Evolutionary conservation across 2,113 vertebrate species (phyloP).

Genomic region (Stegostoma tigrinum): DNA sequence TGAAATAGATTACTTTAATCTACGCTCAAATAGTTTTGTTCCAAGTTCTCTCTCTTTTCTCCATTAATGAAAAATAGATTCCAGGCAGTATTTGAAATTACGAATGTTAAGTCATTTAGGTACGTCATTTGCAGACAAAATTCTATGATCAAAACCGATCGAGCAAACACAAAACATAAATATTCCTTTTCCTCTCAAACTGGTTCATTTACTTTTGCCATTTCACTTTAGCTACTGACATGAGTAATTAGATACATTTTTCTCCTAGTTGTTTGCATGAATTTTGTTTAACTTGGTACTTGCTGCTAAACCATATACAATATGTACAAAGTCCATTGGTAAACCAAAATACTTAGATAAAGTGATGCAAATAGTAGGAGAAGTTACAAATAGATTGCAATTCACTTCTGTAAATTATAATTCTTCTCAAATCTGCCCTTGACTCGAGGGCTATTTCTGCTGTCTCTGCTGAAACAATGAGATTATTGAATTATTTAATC

Average conservation of each 20-base stretch:
- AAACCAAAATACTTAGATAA: not conserved
- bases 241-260: not conserved
- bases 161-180: not conserved
- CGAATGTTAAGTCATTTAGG: not conserved
- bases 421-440: not conserved
- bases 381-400: not conserved
- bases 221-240: not conserved
- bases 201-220: not conserved
- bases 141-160: not conserved
- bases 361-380: not conserved
- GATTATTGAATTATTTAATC: not conserved
- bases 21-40: not conserved
- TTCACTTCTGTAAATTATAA: not conserved
- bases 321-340: not conserved
- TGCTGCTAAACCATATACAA: not conserved
- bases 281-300: not conserved
- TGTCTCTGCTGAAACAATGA: not conserved
- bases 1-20: not conserved
- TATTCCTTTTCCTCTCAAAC: not conserved
- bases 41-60: not conserved
- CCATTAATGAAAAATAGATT: not conserved
- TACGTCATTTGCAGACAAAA: not conserved
- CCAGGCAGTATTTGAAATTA: not conserved
- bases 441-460: not conserved
- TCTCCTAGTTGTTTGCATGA: not conserved